A percentile compares a stretch with the other conserved stretches of the same genome.
phyloP scores from a whole-genome alignment of 2,797 vertebrate genomes.

The Mormyrops boulengeri region DNA sequence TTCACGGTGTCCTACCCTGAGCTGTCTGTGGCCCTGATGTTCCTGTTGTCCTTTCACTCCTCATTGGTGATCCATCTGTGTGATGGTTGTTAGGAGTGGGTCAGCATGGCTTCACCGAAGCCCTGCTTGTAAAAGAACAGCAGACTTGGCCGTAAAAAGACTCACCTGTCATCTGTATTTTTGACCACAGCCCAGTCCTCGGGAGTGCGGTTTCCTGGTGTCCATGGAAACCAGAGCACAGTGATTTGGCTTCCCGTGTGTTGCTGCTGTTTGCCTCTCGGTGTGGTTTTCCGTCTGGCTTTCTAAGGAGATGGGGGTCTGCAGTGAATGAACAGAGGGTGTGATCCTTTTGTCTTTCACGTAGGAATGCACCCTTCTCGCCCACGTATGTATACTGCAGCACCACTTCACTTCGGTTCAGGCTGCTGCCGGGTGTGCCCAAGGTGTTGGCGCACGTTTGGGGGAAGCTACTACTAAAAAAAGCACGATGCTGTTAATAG shows the following conservation, averaged over 20 bases:
- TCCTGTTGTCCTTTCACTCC: neutral
- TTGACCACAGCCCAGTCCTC: neutral
- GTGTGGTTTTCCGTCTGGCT: constrained; percentile 1
- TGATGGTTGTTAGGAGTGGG: neutral
- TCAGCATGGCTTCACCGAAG: neutral
- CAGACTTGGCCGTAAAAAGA: neutral
- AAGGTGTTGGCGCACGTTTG: neutral
- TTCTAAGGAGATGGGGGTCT: neutral
- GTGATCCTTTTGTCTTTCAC: neutral
- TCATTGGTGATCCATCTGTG: neutral
- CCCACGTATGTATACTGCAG: neutral
- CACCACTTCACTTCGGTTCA: neutral
- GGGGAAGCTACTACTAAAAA: neutral
- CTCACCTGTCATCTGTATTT: neutral
- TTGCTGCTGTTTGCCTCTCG: neutral
- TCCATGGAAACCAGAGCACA: constrained; percentile 19
- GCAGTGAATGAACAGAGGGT: neutral
- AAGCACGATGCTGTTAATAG: neutral
- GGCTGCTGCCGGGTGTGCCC: neutral
- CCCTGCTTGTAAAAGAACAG: neutral
- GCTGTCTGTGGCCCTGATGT: neutral
- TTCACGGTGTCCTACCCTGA: neutral
- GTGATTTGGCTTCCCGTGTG: neutral
- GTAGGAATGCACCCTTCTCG: neutral
- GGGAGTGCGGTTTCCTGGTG: neutral